Percentiles rank a stretch among this genome's conserved stretches.
These are phyloP conservation scores for Crocodylus rhombifer DNA, from an alignment of 2,797 vertebrate species.

Conservation along the genomic window DNA sequence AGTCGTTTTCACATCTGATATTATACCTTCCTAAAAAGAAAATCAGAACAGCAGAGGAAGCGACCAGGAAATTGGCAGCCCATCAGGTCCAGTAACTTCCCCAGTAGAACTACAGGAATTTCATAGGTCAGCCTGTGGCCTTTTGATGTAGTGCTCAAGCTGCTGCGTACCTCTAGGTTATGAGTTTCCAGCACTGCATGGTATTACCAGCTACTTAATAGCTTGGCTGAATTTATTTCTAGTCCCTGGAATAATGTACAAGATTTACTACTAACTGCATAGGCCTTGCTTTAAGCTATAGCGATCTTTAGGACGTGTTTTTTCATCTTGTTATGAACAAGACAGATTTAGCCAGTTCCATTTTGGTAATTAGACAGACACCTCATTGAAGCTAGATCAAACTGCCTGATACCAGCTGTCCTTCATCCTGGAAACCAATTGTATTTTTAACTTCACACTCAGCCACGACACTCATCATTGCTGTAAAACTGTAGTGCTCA, in stretches of 20 bases:
- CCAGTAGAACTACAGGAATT: neutral
- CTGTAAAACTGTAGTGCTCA: neutral
- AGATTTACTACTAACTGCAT: neutral
- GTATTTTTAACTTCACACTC: neutral
- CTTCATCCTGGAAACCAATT: neutral
- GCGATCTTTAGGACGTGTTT: neutral
- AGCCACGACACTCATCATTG: neutral
- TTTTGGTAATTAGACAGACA: neutral
- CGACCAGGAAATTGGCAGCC: neutral
- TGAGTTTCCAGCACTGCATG: neutral
- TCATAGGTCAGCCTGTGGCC: neutral
- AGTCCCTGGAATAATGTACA: neutral
- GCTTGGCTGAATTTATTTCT: neutral
- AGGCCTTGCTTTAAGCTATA: neutral
- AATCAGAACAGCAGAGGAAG: slow-evolving; percentile 7
- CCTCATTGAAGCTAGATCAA: slow-evolving; percentile 11
- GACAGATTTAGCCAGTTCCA: neutral
- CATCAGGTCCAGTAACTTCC: neutral
- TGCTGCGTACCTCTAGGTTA: neutral
- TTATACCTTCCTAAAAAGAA: slow-evolving; percentile 5
- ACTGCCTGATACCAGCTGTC: neutral
- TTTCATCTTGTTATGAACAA: neutral
- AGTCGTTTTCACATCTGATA: neutral
- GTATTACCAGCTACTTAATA: neutral
- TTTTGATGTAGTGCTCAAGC: neutral